Base-by-base conservation (phyloP, 1,140 invertebrate genomes). In the Zaprionus ornatus region DNA sequence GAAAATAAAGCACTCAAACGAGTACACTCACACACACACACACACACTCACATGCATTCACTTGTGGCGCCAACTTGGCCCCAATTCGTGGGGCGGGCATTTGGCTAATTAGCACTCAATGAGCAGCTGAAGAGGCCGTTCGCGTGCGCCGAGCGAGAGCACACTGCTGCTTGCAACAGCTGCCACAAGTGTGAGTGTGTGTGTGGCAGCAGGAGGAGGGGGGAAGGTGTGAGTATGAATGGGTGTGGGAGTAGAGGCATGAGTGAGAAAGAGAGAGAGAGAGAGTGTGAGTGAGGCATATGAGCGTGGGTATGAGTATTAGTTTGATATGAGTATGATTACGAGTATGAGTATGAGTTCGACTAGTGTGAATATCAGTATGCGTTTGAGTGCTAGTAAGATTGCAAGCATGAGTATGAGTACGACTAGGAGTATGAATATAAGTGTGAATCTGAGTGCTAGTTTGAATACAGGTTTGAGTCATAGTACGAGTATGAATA, bases 81-180 rank as follows among this genome's bases (percentile, higher is more conserved):
- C 82, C 87, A 75, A 83, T 91, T 76, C 73, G 73, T 74, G 65
- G 70, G 80, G 82, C 77, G 80, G 77, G 82, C 80, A 86, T 86
- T 90, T 86, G 74, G 77, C 87, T 87, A 87, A 87, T 90, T 90
- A 90, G 80, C 80, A 78, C 84, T 84, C 82, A 85, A 85, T 85
- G 82, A 80, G 67, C 82, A 77, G 56, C 77, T 77, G 79, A 79
- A 88, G 82, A 86, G 75, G 23, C 45, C 9, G 19, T 19, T 50
- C 45, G 45, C 6, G 17, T 12, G 45, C n/a, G n/a, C 17, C 13
- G 12, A 40, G 15, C 7, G 37, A 40, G 37, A 6, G 37, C 15
- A 5, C 13, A 15, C 1, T 15, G 35, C 35, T n/a, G 45, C 45
- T 23, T 50, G 45, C 45, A 50, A 50, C 45, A 50, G 45, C 45